These are phyloP conservation scores for Digitonthophagus gazella DNA, from an alignment of 2,888 invertebrate genomes.

Conservation along the genomic window DNA sequence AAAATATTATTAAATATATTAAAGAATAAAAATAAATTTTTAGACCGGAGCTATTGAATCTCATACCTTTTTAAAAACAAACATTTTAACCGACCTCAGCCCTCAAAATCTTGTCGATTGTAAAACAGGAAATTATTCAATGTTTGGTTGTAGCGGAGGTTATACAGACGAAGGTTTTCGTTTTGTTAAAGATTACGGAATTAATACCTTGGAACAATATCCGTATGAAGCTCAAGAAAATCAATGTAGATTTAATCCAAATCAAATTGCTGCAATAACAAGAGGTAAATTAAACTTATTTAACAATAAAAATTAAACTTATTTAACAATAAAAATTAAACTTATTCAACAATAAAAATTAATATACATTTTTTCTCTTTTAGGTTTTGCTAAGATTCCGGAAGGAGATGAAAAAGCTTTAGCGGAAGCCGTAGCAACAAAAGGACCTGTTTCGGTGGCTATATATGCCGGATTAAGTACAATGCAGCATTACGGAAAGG, in stretches of 20 bases:
- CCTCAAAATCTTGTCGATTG: conserved; percentile 61
- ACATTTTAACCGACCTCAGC: conserved; percentile 53
- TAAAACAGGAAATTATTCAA: conserved; percentile 49
- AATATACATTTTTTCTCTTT: conserved; percentile 39
- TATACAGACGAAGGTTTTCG: conserved; percentile 40
- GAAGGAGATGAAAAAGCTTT: conserved; percentile 72
- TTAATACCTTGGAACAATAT: conserved; percentile 57
- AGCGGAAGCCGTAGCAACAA: conserved; percentile 74
- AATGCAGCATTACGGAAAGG: conserved; percentile 82
- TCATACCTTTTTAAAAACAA: conserved; percentile 53
- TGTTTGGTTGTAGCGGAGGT: conserved; percentile 51
- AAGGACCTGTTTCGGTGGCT: conserved; percentile 84
- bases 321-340: no score
- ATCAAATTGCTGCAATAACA: no score
- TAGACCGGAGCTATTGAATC: no score
- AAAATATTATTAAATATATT: no score
- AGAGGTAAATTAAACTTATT: no score
- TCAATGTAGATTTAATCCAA: conserved; percentile 31
- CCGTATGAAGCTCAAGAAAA: conserved; percentile 50
- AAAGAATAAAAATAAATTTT: no score
- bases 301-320: no score
- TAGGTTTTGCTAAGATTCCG: conserved; percentile 73
- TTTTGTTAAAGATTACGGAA: conserved; percentile 55
- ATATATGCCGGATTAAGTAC: conserved; percentile 83
- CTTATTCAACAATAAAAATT: no score